These are phyloP conservation scores for Drosophila phalerata DNA, from an alignment of 2,888 invertebrate genomes.

Conservation along the genomic window DNA sequence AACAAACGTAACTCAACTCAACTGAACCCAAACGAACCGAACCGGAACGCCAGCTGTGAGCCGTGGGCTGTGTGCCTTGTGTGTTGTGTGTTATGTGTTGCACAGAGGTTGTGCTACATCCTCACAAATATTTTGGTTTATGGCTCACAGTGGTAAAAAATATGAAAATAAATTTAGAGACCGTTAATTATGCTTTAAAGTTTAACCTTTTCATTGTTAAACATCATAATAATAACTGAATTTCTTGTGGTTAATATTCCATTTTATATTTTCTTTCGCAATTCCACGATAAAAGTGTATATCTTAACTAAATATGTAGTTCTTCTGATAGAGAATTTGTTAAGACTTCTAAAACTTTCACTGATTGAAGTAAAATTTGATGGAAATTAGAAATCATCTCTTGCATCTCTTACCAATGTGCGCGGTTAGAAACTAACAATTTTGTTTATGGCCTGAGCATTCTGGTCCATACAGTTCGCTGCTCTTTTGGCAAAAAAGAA, in stretches of 20 bases:
- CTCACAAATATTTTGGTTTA: constrained; percentile 43
- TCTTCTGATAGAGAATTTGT: too few species aligned
- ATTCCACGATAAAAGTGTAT: too few species aligned
- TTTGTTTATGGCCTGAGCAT: constrained; percentile 33
- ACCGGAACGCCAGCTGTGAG: constrained; percentile 41
- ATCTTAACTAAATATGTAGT: too few species aligned
- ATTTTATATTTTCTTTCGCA: too few species aligned
- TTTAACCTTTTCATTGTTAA: not conserved
- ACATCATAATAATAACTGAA: not conserved
- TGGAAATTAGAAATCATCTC: not conserved
- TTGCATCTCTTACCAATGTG: constrained; percentile 26
- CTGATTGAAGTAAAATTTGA: too few species aligned
- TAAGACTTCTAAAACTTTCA: too few species aligned
- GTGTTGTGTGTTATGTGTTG: not conserved
- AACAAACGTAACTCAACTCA: constrained; percentile 30
- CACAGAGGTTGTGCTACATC: constrained; percentile 17
- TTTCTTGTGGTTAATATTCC: too few species aligned
- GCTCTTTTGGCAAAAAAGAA: constrained; percentile 62
- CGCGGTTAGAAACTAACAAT: constrained; percentile 37
- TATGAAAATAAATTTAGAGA: not conserved
- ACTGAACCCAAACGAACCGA: constrained; percentile 27
- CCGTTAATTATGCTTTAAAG: not conserved
- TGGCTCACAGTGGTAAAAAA: constrained; percentile 25
- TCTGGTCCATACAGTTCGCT: constrained; percentile 35
- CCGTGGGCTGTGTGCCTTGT: constrained; percentile 29